Conservation (phyloP, 2,797 vertebrate genomes). For the Hybognathus amarus region DNA sequence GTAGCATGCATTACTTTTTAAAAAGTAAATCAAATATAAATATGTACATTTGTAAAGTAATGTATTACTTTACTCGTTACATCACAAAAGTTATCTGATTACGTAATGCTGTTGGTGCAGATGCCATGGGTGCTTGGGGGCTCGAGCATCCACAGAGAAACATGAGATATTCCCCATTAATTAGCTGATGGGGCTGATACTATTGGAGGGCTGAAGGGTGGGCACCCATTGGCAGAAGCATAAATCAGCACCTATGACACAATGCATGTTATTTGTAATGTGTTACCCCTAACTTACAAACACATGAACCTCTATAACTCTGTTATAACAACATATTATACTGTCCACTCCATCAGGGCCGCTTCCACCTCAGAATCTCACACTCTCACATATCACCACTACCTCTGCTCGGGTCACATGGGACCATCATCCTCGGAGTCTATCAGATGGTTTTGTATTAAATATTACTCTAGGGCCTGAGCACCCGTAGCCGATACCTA, state of each 20-base stretch:
- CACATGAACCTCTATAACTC: background rate
- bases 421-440: conserved; percentile 74
- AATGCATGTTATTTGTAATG: background rate
- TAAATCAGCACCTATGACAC: background rate
- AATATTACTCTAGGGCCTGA: conserved; percentile 90
- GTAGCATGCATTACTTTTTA: background rate
- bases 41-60: background rate
- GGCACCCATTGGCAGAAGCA: background rate
- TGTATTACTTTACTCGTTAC: background rate
- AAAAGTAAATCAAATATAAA: background rate
- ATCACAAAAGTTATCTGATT: background rate
- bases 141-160: background rate
- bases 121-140: background rate
- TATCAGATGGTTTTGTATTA: conserved; percentile 90
- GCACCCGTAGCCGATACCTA: conserved; percentile 90
- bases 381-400: conserved; percentile 81
- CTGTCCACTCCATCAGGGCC: conserved; percentile 78
- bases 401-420: conserved; percentile 87
- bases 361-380: conserved; percentile 90
- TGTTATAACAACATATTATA: background rate
- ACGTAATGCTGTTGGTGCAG: background rate
- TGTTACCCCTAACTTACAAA: background rate
- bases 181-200: background rate
- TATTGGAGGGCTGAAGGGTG: background rate
- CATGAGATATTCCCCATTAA: background rate